Conservation (phyloP, 2,888 invertebrate genomes). For the Prosapia bicincta region DNA sequence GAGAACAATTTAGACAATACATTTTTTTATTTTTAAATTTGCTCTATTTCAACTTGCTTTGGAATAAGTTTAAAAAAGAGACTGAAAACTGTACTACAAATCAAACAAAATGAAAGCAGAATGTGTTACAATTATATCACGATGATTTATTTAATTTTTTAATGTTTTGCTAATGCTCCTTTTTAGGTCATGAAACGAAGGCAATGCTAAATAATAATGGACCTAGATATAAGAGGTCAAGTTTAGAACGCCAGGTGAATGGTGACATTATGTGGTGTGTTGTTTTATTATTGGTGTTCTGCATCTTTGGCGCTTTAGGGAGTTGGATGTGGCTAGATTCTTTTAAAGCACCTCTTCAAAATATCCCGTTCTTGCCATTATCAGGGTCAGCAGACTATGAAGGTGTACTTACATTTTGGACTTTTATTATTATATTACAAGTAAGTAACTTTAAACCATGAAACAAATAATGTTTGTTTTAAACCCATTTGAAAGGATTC, state of each 20-base stretch:
- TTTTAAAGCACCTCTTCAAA: conserved; percentile 56
- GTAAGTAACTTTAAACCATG: conserved; percentile 49
- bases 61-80: too few relatives aligned
- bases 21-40: too few relatives aligned
- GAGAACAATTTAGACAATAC: too few relatives aligned
- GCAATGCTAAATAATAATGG: conserved; percentile 97
- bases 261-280: conserved; percentile 96
- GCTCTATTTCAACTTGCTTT: too few relatives aligned
- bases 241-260: conserved; percentile 91
- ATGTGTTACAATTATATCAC: too few relatives aligned
- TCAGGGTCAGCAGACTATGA: conserved; percentile 55
- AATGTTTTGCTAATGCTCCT: too few relatives aligned
- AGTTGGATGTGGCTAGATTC: conserved; percentile 80
- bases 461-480: too few relatives aligned
- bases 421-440: conserved; percentile 92
- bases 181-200: conserved; percentile 89
- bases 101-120: too few relatives aligned
- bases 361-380: conserved; percentile 46
- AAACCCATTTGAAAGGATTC: too few relatives aligned
- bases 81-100: too few relatives aligned
- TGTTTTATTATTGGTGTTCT: conserved; percentile 81
- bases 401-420: conserved; percentile 89
- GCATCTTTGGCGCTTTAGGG: conserved; percentile 87
- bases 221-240: conserved; percentile 89
- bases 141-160: too few relatives aligned